A percentile compares a stretch with the other conserved stretches of the same genome.
Evolutionary conservation across 2,113 vertebrate species (phyloP).

Genomic region (Amphilophus citrinellus): DNA sequence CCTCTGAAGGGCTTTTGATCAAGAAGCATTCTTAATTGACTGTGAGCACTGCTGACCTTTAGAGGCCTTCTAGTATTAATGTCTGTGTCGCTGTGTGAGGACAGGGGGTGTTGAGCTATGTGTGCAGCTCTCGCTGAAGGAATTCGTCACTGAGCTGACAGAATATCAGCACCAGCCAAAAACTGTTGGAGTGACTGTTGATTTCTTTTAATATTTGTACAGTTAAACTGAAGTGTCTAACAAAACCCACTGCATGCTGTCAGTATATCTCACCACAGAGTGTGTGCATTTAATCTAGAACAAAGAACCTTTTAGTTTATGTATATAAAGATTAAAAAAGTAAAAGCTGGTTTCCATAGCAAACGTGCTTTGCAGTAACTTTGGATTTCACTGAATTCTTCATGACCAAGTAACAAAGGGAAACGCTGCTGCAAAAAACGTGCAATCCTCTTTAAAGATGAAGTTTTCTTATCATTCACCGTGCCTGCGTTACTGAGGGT

Average conservation of each 20-base stretch:
- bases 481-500: background rate
- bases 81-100: conserved; percentile 7
- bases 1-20: conserved; percentile 43
- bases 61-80: background rate
- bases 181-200: conserved; percentile 13
- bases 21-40: conserved; percentile 9
- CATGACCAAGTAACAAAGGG: background rate
- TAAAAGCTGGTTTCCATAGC: background rate
- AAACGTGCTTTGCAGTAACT: background rate
- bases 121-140: conserved; percentile 38
- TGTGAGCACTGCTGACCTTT: background rate
- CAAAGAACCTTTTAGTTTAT: background rate
- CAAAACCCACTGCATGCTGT: background rate
- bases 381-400: background rate
- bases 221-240: background rate
- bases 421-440: background rate
- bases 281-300: background rate
- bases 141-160: conserved; percentile 69
- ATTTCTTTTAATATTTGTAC: background rate
- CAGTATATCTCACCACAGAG: background rate
- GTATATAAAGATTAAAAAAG: background rate
- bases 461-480: background rate
- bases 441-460: background rate
- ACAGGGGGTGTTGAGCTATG: conserved; percentile 16
- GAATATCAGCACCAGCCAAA: conserved; percentile 50